Evolutionary conservation across 1,140 invertebrate genomes (phyloP), one percentile per base, ranked within the genome.

Genomic region (Asobara japonica): DNA sequence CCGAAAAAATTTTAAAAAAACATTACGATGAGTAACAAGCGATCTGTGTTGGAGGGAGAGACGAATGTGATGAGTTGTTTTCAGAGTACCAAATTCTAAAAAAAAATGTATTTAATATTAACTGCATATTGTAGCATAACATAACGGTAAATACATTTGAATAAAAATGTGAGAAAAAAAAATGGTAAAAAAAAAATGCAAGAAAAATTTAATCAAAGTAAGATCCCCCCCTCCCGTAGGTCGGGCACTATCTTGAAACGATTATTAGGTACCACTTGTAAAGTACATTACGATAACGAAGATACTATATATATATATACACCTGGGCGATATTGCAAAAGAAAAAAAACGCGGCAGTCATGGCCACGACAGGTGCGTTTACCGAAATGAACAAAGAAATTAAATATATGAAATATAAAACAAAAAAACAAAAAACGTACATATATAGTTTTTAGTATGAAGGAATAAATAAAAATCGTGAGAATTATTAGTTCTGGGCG

Each of bases 71-170:
- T 72, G 77, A 78, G 78, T 76, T 79, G 75, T 81, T 81, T 83
- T 78, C 79, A 84, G 82, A 86, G 84, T 86, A 86, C 81, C 83
- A 86, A 86, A 86, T 86, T 86, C 84, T 86, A 86, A 86, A 74
- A 72, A 65, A 65, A 72, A 84, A 85, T 83, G 77, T 84, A 85
- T 85, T 84, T 83, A 84, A 83, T 81, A 80, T 79, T 79, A 79
- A 81, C 61, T 77, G 81, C 83, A 82, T 84, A 81, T 64, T 80
- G 78, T 84, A 86, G 84, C 76, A 78, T 78, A 76, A 74, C 11
- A 30, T 66, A 65, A 38, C 13, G 13, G 38, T 30, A 11, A 48
- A 48, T 41, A 71, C 3, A 65, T 66, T 27, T 66, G 30, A 45
- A 45, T 66, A 71, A 71, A 71, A 45, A 65, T 36, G 33, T 48